These are phyloP conservation scores for Cryptocephalus moraei DNA, from an alignment of 2,888 invertebrate genomes.

Conservation along the genomic window DNA sequence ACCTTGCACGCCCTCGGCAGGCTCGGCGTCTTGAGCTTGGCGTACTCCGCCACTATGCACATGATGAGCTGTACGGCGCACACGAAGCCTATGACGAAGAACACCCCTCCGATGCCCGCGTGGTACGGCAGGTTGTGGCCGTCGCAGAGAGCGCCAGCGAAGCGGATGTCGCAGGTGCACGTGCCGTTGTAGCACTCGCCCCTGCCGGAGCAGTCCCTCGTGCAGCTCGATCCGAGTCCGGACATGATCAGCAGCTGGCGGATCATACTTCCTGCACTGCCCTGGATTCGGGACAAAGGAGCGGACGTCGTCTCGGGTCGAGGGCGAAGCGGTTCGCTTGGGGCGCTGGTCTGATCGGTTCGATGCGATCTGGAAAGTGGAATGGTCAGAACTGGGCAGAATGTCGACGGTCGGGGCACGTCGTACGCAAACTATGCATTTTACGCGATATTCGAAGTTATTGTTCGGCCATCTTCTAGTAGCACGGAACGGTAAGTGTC, in stretches of 20 bases:
- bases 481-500: no score
- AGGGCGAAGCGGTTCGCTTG: no score
- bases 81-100: constrained; percentile 73
- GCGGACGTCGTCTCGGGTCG: no score
- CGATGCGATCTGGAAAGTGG: no score
- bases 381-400: no score
- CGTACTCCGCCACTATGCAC: constrained; percentile 74
- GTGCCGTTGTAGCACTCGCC: constrained; percentile 89
- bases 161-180: constrained; percentile 83
- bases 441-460: no score
- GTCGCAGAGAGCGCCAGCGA: constrained; percentile 73
- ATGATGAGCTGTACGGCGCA: constrained; percentile 77
- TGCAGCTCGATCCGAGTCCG: constrained; percentile 43
- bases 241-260: constrained; percentile 37
- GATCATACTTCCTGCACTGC: constrained; percentile 26
- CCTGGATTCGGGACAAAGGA: not conserved
- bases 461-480: no score
- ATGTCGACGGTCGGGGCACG: no score
- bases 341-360: no score
- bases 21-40: constrained; percentile 72
- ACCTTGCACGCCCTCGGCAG: constrained; percentile 73
- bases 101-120: constrained; percentile 61
- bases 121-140: constrained; percentile 77
- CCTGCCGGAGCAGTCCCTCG: constrained; percentile 74
- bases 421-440: no score